phyloP scores from a whole-genome alignment of 2,113 vertebrate genomes.

The Cricetomys ansorgei region DNA sequence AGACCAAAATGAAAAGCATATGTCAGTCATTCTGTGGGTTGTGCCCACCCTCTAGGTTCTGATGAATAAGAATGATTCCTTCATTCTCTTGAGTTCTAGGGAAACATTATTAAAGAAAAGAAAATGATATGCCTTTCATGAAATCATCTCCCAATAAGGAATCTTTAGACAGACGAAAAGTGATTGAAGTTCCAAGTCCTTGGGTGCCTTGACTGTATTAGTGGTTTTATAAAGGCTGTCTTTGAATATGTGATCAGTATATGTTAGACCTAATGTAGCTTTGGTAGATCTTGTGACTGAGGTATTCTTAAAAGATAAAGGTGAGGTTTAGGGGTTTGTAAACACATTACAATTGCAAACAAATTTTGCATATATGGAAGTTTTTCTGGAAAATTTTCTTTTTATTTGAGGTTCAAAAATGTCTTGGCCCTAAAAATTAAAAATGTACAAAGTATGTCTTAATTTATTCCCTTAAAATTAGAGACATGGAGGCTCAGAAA shows the following conservation, averaged over 20 bases:
- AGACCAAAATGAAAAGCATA: slow-evolving; percentile 57
- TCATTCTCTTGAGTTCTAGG: slow-evolving; percentile 64
- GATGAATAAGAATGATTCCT: slow-evolving; percentile 70
- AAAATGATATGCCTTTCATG: slow-evolving; percentile 28
- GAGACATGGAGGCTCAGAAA: neutral
- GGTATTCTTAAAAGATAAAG: neutral
- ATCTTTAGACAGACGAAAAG: slow-evolving; percentile 54
- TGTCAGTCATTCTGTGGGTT: slow-evolving; percentile 63
- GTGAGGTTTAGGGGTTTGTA: neutral
- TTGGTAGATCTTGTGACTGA: neutral
- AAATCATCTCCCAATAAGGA: slow-evolving; percentile 67
- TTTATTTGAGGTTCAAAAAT: slow-evolving; percentile 42
- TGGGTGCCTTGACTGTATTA: neutral
- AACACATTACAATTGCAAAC: neutral
- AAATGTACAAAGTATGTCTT: neutral
- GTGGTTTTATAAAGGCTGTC: slow-evolving; percentile 38
- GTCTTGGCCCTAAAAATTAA: neutral
- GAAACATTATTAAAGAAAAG: slow-evolving; percentile 54
- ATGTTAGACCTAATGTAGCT: neutral
- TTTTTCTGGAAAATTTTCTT: slow-evolving; percentile 37
- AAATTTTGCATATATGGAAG: neutral
- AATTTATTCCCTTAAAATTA: neutral
- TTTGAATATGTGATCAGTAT: neutral
- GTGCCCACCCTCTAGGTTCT: slow-evolving; percentile 41
- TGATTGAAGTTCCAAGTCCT: slow-evolving; percentile 53